Conservation (phyloP, 2,797 vertebrate genomes). For the Tenualosa thibaudeaui region DNA sequence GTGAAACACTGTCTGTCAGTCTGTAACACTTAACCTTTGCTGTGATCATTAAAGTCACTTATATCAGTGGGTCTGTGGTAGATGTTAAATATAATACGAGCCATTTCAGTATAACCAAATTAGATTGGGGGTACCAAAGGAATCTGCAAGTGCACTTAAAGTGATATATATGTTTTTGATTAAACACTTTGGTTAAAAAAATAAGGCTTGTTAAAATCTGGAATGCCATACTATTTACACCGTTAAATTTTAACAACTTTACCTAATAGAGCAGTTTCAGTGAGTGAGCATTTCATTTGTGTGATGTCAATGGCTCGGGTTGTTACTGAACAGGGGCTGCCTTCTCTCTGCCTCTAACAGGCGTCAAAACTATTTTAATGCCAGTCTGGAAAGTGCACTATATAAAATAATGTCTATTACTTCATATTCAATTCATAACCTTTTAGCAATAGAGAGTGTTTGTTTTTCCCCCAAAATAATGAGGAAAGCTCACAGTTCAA, state of each 20-base stretch:
- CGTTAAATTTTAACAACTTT: slow-evolving; percentile 45
- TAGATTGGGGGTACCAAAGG: background rate
- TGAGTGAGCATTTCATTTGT: slow-evolving; percentile 39
- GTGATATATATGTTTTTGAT: slow-evolving; percentile 46
- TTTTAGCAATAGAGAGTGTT: background rate
- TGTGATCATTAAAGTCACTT: slow-evolving; percentile 10
- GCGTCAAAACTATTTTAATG: slow-evolving; percentile 24
- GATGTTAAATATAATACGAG: slow-evolving; percentile 1
- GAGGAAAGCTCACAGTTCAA: slow-evolving; percentile 10
- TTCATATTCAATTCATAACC: slow-evolving; percentile 3
- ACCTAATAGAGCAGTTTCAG: slow-evolving; percentile 43
- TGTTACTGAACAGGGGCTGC: slow-evolving; percentile 37
- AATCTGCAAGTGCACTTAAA: slow-evolving; percentile 1
- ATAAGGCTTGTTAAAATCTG: slow-evolving; percentile 40
- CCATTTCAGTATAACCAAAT: slow-evolving; percentile 9
- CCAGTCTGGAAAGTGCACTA: slow-evolving; percentile 19
- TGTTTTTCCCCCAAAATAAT: slow-evolving; percentile 13
- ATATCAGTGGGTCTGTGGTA: slow-evolving; percentile 1
- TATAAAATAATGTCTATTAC: slow-evolving; percentile 18
- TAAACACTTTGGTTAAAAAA: slow-evolving; percentile 38
- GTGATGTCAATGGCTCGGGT: slow-evolving; percentile 43
- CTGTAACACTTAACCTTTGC: slow-evolving; percentile 8
- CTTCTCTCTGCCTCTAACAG: slow-evolving; percentile 27
- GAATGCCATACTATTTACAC: slow-evolving; percentile 43
- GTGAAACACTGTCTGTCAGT: background rate